Conservation (phyloP, 1,140 invertebrate genomes). For the Achroia grisella region DNA sequence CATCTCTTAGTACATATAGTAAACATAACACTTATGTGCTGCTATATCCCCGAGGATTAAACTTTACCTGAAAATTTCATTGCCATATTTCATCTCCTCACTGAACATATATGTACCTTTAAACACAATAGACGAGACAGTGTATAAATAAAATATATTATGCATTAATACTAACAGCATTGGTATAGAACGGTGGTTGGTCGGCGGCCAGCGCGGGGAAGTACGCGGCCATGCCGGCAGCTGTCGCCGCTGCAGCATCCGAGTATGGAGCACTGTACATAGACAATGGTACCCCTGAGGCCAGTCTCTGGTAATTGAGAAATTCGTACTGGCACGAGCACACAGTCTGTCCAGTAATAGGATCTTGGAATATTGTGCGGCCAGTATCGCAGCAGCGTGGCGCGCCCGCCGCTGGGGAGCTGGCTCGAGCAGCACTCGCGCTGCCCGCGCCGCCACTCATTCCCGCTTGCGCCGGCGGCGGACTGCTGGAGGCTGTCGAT, state of each 20-base stretch:
- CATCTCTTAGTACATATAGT: too few relatives aligned
- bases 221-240: constrained; percentile 86
- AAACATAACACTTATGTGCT: too few relatives aligned
- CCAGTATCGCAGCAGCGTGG: constrained; percentile 92
- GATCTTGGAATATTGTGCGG: constrained; percentile 92
- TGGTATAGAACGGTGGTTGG: constrained; percentile 87
- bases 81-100: too few relatives aligned
- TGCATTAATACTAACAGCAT: constrained; percentile 81
- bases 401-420: constrained; percentile 70
- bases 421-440: constrained; percentile 68
- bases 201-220: constrained; percentile 86
- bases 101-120: too few relatives aligned
- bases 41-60: too few relatives aligned
- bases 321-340: constrained; percentile 94
- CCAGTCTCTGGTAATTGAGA: constrained; percentile 86
- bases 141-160: neutral
- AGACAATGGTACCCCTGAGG: constrained; percentile 79
- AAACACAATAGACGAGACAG: too few relatives aligned
- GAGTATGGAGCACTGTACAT: constrained; percentile 86
- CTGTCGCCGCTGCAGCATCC: constrained; percentile 80
- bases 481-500: constrained; percentile 77
- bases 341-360: constrained; percentile 91
- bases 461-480: constrained; percentile 71
- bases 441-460: constrained; percentile 68
- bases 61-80: too few relatives aligned